phyloP scores from a whole-genome alignment of 1,140 invertebrate genomes.

The Anadara kagoshimensis region DNA sequence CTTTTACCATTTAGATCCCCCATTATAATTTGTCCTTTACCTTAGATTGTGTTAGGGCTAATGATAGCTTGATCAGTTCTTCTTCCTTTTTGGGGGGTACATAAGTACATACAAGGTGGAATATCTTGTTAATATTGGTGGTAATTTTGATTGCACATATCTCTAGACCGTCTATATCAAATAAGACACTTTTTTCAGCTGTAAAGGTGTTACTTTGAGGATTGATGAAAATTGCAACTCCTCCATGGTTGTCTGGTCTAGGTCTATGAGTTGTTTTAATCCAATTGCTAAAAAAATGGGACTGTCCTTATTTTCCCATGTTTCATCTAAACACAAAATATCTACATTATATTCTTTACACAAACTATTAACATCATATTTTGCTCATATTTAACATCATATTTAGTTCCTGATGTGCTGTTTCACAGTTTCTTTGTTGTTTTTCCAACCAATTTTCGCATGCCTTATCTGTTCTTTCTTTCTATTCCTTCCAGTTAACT shows the following conservation, averaged over 20 bases:
- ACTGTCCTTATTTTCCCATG: not conserved
- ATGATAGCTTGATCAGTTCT: not conserved
- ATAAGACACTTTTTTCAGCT: not conserved
- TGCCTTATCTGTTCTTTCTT: too few relatives aligned
- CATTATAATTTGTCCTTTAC: not conserved
- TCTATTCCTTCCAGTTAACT: too few relatives aligned
- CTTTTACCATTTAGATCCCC: conserved; percentile 8
- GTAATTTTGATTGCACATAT: not conserved
- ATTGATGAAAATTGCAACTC: not conserved
- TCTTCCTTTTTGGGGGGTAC: not conserved
- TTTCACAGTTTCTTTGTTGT: too few relatives aligned
- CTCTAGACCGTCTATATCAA: too few relatives aligned
- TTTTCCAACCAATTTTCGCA: too few relatives aligned
- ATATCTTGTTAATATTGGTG: not conserved
- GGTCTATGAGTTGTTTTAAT: not conserved
- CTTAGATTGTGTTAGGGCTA: not conserved
- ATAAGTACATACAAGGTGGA: not conserved
- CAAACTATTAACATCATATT: too few relatives aligned
- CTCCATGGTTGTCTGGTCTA: not conserved
- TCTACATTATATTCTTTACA: too few relatives aligned
- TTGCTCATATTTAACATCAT: too few relatives aligned
- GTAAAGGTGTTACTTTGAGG: not conserved
- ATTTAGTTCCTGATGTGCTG: too few relatives aligned
- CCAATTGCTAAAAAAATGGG: conserved; percentile 7
- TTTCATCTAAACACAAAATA: conserved; percentile 6